Base-by-base conservation (phyloP, 2,797 vertebrate genomes). In the Allobates femoralis region DNA sequence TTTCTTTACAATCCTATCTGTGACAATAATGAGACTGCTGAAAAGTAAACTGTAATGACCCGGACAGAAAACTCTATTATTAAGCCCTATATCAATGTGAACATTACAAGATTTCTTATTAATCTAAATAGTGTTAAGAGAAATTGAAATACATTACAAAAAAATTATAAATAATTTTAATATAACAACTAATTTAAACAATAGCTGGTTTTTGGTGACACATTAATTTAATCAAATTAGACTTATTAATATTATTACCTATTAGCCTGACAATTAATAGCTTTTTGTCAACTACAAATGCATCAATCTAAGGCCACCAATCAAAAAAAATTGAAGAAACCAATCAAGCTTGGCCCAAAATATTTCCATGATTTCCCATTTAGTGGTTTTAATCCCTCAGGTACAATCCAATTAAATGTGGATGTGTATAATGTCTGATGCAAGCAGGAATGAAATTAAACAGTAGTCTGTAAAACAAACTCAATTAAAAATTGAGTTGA, bases 401-500 rank as follows among this genome's bases (percentile, higher is more conserved):
- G 74, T 53, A 12, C 50, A 76, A 76, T 76, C 74, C 26, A 76
- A 76, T 53, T 76, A 76, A 55, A 76, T 30, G 30, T 4, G 74
- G 55, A 55, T 76, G 50, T 76, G 50, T 53, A 30, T 76, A 76
- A 73, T 73, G 69, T 73, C 69, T 76, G 74, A 76, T 30, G 74
- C 50, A 53, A 74, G 28, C 74, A 55, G 51, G 74, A 53, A 55
- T 55, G 74, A 76, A 55, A 76, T 76, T 55, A 76, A 53, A 76
- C 74, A 30, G 26, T 19, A 55, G 74, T 76, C 51, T 55, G 51
- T 53, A 53, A 55, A 76, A 32, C 74, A 76, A 76, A 76, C 74
- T 76, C 74, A 76, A 76, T 76, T 76, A 76, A 76, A 53, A 30
- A 60, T 58, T 37, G 23, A 58, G 76, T 60, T 58, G 76, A 79